Base-by-base conservation (phyloP, 2,888 invertebrate species). In the Ophion slaviceki region DNA sequence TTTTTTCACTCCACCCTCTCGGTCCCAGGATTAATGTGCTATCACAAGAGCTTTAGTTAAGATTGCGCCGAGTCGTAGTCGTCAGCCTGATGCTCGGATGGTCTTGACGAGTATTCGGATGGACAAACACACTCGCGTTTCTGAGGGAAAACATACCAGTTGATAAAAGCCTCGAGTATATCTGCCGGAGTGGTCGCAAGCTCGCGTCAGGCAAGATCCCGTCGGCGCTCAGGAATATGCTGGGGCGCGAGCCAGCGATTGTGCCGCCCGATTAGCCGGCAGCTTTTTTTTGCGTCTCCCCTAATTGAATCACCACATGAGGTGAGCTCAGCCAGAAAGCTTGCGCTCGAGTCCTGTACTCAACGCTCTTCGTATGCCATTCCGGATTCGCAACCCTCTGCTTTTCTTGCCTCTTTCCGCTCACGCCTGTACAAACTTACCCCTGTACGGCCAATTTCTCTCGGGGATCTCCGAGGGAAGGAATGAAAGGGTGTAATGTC, bases 271-370 rank as follows among this genome's bases (percentile, higher is more conserved):
- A 86, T 86, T 86, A 83, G 83, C 68, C 32, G n/a, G 74, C 72
- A 71, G 62, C 28, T 45, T n/a, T 71, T 82, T 84, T 71, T 71
- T 70, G 45, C 79, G 59, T 45, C 57, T 64, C 14, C 45, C 74
- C 72, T 77, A 86, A 86, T 86, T 86, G 80, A 82, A 83, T 80
- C 77, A 80, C 61, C 75, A 57, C 80, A 78, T 64, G 83, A 83
- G 53, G 66, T 57, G 78, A 82, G 62, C 71, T 76, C 40, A 57
- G 81, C 67, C 74, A 57, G 76, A 76, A 80, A 64, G 67, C 64
- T 68, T 66, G 66, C 62, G 62, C 40, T 40, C 66, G 47, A 66
- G 47, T 45, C 28, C 53, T 67, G 45, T 64, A 8, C 40, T 75
- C 14, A 28, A 45, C 61, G 59, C 36, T 24, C 40, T 66, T 24